A percentile compares a stretch with the other conserved stretches of the same genome.
phyloP scores from a whole-genome alignment of 1,140 invertebrate genomes.

The Oncopodura yosiiana region DNA sequence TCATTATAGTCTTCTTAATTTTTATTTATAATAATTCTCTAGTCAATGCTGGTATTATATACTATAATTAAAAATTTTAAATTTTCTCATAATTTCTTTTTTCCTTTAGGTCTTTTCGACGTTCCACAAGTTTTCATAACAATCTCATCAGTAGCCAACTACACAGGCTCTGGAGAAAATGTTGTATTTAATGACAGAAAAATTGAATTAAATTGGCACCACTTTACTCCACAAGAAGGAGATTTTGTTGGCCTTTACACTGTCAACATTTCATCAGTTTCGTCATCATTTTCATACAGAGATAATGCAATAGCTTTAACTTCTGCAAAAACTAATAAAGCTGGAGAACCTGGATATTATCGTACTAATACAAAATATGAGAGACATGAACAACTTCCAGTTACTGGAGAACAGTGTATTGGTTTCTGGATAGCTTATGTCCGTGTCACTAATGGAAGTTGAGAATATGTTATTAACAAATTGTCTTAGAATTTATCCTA shows the following conservation, averaged over 20 bases:
- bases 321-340: neutral
- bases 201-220: slow-evolving; percentile 27
- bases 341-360: slow-evolving; percentile 8
- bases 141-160: neutral
- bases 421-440: slow-evolving; percentile 39
- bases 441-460: slow-evolving; percentile 7
- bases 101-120: slow-evolving; percentile 16
- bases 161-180: slow-evolving; percentile 1
- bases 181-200: neutral
- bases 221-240: slow-evolving; percentile 8
- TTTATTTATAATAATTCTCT: no score
- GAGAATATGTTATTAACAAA: slow-evolving; percentile 12
- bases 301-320: neutral
- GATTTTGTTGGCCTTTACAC: slow-evolving; percentile 27
- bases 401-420: slow-evolving; percentile 34
- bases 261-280: neutral
- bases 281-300: neutral
- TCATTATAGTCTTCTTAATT: no score
- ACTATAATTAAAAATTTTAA: no score
- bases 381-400: slow-evolving; percentile 3
- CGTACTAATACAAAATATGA: slow-evolving; percentile 7
- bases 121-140: slow-evolving; percentile 20
- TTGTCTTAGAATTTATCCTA: slow-evolving; percentile 44
- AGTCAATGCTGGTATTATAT: no score
- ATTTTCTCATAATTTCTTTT: no score